phyloP scores from a whole-genome alignment of 2,797 vertebrate species.

The Sus cebifrons region DNA sequence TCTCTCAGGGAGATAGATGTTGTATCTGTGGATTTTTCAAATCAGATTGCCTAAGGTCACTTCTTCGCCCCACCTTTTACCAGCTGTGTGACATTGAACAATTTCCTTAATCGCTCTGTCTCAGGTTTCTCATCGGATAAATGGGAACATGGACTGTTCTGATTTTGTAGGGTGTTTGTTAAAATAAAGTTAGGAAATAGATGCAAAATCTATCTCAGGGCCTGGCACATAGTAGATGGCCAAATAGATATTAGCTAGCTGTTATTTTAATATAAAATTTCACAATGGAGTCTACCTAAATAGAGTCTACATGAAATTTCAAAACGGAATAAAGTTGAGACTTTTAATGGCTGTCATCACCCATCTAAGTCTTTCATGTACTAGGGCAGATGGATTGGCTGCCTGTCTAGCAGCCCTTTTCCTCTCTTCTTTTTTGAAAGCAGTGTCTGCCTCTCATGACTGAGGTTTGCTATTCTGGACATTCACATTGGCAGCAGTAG shows the following conservation, averaged over 20 bases:
- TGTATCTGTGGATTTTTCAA: background rate
- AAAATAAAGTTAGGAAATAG: slow-evolving; percentile 29
- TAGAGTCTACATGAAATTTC: background rate
- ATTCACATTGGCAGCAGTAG: background rate
- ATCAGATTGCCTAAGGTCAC: background rate
- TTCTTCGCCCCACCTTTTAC: background rate
- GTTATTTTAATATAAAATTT: slow-evolving; percentile 39
- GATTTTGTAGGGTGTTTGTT: background rate
- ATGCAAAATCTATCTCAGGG: background rate
- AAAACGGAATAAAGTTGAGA: background rate
- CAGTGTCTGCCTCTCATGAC: background rate
- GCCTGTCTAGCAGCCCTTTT: background rate
- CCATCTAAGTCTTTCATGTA: background rate
- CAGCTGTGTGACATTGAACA: background rate
- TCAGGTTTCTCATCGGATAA: background rate
- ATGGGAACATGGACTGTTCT: background rate
- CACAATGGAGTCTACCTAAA: background rate
- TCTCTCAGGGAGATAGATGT: background rate
- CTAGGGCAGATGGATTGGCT: background rate
- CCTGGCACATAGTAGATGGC: background rate
- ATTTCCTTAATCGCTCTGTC: background rate
- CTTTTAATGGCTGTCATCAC: background rate
- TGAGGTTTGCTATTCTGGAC: background rate
- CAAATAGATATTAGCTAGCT: background rate
- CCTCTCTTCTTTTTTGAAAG: background rate